Base-by-base conservation (phyloP, 2,797 vertebrate genomes). In the Sarcophilus harrisii region DNA sequence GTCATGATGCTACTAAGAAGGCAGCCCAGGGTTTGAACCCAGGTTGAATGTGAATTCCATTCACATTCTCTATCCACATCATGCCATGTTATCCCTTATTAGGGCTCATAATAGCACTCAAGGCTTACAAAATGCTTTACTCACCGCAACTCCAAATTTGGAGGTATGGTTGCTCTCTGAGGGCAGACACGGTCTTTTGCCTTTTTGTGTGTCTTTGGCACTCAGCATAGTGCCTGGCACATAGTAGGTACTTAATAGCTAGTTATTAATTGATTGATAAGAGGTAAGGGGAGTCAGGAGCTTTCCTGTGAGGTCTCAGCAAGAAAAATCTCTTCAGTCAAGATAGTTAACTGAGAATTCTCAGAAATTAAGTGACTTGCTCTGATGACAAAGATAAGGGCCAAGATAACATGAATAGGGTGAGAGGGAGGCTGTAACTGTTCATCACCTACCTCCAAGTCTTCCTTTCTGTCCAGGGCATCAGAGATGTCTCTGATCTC, bases 381-480 rank as follows among this genome's bases (percentile, higher is more conserved):
- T 87, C 8, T 87, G 73, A 81, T 81, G n/a, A 81, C 18, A 24
- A 24, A 81, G n/a, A 87, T 27, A 87, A 87, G 38, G 2, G 21
- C 24, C 73, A 49, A 87, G 21, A 87, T 27, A 8, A 24, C 9
- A 49, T 18, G 27, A 27, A 49, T 12, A 49, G 3, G 38, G 18
- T 49, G 38, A 87, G 5, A 49, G 73, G 24, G 38, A 87, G 21
- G 38, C 3, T 12, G 24, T 87, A 87, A 38, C 38, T 45, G 24
- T 3, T 27, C 9, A 18, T 57, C 4, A 0, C 5, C 10, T 3
- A 1, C 5, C 62, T 28, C 58, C 9, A 27, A 5, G 1, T 4
- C 28, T 0, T 1, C 0, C 27, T 8, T 87, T 45, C 12, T 12
- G 0, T 32, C 52, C 3, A 8, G 5, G 49, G 2, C 1, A 1